Evolutionary conservation across 1,140 invertebrate species (phyloP).

Genomic region (Hylaeus volcanicus): DNA sequence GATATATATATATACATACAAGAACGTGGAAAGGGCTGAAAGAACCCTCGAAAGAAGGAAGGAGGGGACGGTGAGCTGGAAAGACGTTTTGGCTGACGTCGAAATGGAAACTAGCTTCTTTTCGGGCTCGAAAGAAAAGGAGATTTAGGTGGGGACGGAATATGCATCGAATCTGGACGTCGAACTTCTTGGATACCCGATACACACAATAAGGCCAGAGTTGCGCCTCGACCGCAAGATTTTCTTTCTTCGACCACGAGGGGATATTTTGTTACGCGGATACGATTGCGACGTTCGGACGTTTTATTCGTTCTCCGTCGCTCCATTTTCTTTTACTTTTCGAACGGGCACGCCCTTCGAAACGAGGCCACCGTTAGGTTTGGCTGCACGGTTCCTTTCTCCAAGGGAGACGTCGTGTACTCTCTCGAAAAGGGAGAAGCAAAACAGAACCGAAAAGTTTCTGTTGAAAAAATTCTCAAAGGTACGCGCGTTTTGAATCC

Average conservation of each 20-base stretch:
- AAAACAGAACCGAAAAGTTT: too few species aligned
- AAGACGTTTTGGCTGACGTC: not conserved
- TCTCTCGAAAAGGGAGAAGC: too few species aligned
- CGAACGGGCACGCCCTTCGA: constrained; percentile 25
- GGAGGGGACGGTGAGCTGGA: constrained; percentile 1
- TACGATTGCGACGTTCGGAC: constrained; percentile 47
- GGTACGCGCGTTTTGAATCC: too few species aligned
- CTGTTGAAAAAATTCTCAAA: too few species aligned
- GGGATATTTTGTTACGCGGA: constrained; percentile 58
- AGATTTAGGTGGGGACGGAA: not conserved
- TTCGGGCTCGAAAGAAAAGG: constrained; percentile 13
- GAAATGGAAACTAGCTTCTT: not conserved
- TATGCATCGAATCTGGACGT: constrained; percentile 16
- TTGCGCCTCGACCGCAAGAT: constrained; percentile 44
- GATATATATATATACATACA: too few species aligned
- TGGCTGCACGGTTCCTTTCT: not conserved
- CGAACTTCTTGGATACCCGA: constrained; percentile 37
- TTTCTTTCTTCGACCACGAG: constrained; percentile 46
- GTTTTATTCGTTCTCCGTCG: constrained; percentile 14
- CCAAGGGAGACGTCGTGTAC: too few species aligned
- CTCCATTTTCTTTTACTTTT: constrained; percentile 31
- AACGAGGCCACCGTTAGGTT: not conserved
- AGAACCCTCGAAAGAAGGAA: not conserved
- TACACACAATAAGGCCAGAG: constrained; percentile 39
- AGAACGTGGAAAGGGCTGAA: too few species aligned